Percentiles rank a stretch among this genome's conserved stretches.
phyloP scores from a whole-genome alignment of 1,140 invertebrate species.

The Diabrotica undecimpunctata region DNA sequence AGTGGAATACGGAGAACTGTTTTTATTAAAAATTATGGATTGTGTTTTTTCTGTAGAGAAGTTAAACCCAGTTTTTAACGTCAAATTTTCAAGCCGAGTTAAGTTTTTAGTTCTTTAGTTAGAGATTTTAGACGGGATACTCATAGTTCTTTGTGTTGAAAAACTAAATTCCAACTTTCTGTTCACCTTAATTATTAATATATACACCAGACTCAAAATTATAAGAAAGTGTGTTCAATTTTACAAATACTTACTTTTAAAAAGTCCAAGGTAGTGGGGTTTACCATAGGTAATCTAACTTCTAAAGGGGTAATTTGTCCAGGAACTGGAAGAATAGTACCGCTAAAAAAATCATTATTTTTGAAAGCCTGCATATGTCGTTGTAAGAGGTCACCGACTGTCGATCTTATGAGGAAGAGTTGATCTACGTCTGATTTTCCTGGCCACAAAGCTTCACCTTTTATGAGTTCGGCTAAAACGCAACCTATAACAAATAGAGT shows the following conservation, averaged over 20 bases:
- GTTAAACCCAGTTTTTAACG: no score
- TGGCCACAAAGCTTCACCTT: conserved; percentile 95
- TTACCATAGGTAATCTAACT: conserved; percentile 72
- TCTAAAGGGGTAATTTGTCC: conserved; percentile 77
- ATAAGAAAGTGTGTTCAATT: neutral
- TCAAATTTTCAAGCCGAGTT: no score
- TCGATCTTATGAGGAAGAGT: conserved; percentile 90
- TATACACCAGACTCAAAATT: no score
- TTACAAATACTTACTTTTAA: conserved; percentile 59
- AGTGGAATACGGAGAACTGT: no score
- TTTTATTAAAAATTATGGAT: no score
- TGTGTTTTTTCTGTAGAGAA: no score
- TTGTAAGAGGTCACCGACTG: conserved; percentile 84
- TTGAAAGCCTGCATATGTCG: conserved; percentile 94
- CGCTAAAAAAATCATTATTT: conserved; percentile 92
- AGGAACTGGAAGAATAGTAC: conserved; percentile 88
- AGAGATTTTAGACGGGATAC: neutral
- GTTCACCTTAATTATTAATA: no score
- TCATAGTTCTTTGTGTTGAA: no score
- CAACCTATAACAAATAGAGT: conserved; percentile 60
- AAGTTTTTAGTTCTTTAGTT: no score
- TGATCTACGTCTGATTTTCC: conserved; percentile 99
- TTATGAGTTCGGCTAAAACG: conserved; percentile 92
- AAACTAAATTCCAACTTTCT: no score
- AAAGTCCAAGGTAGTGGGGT: conserved; percentile 74